A percentile compares a stretch with the other conserved stretches of the same genome.
Conservation (phyloP, 2,888 invertebrate genomes). For the Tanypteryx hageni region DNA sequence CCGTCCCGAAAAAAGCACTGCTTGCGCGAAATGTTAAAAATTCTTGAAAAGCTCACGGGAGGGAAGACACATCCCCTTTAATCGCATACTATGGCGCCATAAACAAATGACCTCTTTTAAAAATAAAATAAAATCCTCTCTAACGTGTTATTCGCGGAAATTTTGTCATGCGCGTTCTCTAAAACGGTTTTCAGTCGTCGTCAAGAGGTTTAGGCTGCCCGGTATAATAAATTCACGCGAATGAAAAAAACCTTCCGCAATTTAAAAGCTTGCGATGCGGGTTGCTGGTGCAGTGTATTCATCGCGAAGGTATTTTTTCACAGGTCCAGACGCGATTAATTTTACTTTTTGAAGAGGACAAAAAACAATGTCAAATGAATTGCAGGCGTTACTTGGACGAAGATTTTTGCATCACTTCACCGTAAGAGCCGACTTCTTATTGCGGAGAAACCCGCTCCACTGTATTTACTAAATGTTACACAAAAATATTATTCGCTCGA, state of each 20-base stretch:
- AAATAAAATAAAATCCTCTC: not conserved
- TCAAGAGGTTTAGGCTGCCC: not conserved
- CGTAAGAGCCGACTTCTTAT: not conserved
- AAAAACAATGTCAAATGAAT: not conserved
- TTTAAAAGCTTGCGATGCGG: not conserved
- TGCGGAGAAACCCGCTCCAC: not conserved
- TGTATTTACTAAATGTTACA: not conserved
- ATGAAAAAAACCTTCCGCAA: not conserved
- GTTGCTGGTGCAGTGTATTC: not conserved
- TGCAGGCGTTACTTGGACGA: not conserved
- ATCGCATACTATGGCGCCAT: not conserved
- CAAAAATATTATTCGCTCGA: too few species aligned
- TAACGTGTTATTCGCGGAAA: not conserved
- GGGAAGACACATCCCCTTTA: conserved; percentile 13
- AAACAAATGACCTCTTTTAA: not conserved
- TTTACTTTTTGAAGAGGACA: not conserved
- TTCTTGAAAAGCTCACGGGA: not conserved
- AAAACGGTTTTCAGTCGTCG: not conserved
- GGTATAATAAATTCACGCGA: not conserved
- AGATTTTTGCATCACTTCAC: not conserved
- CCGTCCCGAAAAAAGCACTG: not conserved
- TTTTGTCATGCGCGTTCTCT: not conserved
- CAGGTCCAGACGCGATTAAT: not conserved
- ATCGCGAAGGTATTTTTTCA: not conserved
- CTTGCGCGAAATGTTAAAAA: conserved; percentile 13